Percentiles rank a stretch among this genome's conserved stretches.
phyloP scores from a whole-genome alignment of 2,113 vertebrate genomes.

The Hippocampus zosterae region DNA sequence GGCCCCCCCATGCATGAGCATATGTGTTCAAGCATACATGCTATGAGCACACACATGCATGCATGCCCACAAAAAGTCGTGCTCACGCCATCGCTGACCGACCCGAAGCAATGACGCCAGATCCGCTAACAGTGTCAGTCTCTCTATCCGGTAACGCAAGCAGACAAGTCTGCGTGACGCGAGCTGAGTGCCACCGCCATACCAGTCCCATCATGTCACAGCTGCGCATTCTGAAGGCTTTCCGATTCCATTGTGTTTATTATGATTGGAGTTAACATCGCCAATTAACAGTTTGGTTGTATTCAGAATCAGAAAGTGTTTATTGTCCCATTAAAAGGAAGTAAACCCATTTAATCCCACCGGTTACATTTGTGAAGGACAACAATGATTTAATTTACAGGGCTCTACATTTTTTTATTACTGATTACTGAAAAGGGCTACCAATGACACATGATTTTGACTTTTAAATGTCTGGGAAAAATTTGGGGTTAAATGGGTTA shows the following conservation, averaged over 20 bases:
- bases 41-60: slow-evolving; percentile 10
- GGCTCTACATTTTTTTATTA: too few species aligned
- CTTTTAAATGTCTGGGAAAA: too few species aligned
- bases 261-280: neutral
- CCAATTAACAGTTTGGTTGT: neutral
- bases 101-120: slow-evolving; percentile 32
- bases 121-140: slow-evolving; percentile 41
- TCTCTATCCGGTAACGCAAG: slow-evolving; percentile 36
- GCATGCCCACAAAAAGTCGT: slow-evolving; percentile 9
- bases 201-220: slow-evolving; percentile 37
- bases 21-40: slow-evolving; percentile 39
- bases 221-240: slow-evolving; percentile 11
- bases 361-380: too few species aligned
- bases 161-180: slow-evolving; percentile 36
- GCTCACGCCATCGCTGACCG: slow-evolving; percentile 8
- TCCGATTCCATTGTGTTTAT: neutral
- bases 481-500: too few species aligned
- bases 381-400: too few species aligned
- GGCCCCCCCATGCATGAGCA: slow-evolving; percentile 36
- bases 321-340: too few species aligned
- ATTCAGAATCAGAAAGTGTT: too few species aligned
- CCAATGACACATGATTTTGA: too few species aligned
- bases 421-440: too few species aligned
- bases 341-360: too few species aligned
- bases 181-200: slow-evolving; percentile 24